phyloP scores from a whole-genome alignment of 2,113 vertebrate genomes.

The human region GRCh38 chrX:48236501-48237000 shows the following conservation, averaged over 20 bases:
- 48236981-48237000: too few species aligned
- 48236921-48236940: neutral
- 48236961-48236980: accelerated
- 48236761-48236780: neutral
- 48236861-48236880: neutral
- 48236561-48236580: too few species aligned
- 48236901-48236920: neutral
- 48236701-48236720: neutral
- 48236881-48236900: neutral
- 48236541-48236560: too few species aligned
- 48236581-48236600: too few species aligned
- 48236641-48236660: too few species aligned
- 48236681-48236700: too few species aligned
- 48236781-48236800: neutral
- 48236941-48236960: neutral
- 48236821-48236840: neutral
- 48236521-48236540: too few species aligned
- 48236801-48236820: neutral
- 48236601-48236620: too few species aligned
- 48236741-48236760: neutral
- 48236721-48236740: neutral
- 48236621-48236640: too few species aligned
- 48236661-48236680: too few species aligned
- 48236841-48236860: neutral
- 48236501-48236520: too few species aligned